A percentile compares a stretch with the other conserved stretches of the same genome.
Evolutionary conservation across 2,888 invertebrate genomes (phyloP).

Genomic region (Tricholauxania praeusta): DNA sequence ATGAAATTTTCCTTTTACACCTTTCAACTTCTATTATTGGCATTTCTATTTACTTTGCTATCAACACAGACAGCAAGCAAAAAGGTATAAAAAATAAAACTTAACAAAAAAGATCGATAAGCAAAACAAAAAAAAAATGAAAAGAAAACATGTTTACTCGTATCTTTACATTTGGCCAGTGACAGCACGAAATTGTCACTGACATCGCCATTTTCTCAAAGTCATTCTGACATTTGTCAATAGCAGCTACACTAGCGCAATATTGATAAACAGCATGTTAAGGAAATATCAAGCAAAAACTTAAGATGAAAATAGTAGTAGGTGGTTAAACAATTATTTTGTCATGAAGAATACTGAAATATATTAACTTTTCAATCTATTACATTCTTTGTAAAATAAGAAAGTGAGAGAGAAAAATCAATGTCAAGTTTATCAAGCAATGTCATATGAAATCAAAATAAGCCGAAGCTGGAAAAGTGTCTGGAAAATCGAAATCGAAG

Average conservation of each 20-base stretch:
- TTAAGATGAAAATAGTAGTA: too few relatives aligned
- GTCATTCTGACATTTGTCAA: constrained; percentile 26
- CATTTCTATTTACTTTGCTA: constrained; percentile 12
- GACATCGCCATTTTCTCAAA: constrained; percentile 24
- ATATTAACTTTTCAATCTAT: too few relatives aligned
- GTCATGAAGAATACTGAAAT: too few relatives aligned
- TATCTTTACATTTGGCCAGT: neutral
- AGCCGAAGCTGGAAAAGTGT: too few relatives aligned
- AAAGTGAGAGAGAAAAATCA: too few relatives aligned
- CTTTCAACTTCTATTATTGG: neutral
- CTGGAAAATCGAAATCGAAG: too few relatives aligned
- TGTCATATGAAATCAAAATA: too few relatives aligned
- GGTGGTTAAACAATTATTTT: too few relatives aligned
- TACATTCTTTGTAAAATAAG: too few relatives aligned
- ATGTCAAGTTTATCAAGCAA: too few relatives aligned
- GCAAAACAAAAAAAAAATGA: neutral
- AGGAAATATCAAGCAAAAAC: neutral
- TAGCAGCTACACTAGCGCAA: constrained; percentile 7
- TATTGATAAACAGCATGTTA: neutral
- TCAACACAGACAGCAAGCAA: neutral
- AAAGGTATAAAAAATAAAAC: neutral
- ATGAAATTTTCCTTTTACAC: constrained; percentile 6
- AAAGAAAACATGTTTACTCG: constrained; percentile 6
- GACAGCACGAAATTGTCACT: constrained; percentile 16
- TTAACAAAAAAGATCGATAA: neutral